Base-by-base conservation (phyloP, 2,797 vertebrate species). In the Botia kubotai region DNA sequence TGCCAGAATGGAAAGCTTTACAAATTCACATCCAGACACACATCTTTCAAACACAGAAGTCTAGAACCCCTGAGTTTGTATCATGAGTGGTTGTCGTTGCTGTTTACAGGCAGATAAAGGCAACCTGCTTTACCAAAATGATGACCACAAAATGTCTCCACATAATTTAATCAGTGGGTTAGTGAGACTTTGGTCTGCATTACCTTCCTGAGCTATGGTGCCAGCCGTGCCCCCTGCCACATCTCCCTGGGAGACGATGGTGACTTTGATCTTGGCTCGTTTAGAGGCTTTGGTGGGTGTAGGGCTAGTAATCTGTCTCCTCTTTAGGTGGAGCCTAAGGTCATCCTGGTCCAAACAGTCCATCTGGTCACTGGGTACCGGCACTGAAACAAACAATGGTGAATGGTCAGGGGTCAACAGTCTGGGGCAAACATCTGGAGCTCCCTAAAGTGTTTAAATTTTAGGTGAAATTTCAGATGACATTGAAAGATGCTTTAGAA, bases 241-340 rank as follows among this genome's bases (percentile, higher is more conserved):
- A 53, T 98, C 98, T 5, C 95, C 96, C 57, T 97, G 97, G 72
- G 97, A 96, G 82, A 98, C 94, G 72, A 98, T 96, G 86, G 97
- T 98, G 91, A 99, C 97, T 93, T 99, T 98, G 90, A 98, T 97
- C 94, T 98, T 98, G 55, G 98, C 96, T 85, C 96, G 93, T 90
- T 99, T 99, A 87, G 97, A 94, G 50, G 94, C 46, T 87, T 97
- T 98, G 79, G 85, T 91, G 26, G 91, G 91, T 14, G 93, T 95
- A 33, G 95, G 96, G 90, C 96, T 97, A 0, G 96, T 94, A 0
- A 93, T 91, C 85, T 95, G 96, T 13, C 95, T 95, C 80, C 96
- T 94, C 93, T 97, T 99, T 90, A 96, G 93, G 62, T 96, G 96
- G 57, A 89, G 57, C 17, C 95, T 90, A 33, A 89, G 83, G n/a